Base-by-base conservation (phyloP, 2,797 vertebrate species). In the Mustela erminea region DNA sequence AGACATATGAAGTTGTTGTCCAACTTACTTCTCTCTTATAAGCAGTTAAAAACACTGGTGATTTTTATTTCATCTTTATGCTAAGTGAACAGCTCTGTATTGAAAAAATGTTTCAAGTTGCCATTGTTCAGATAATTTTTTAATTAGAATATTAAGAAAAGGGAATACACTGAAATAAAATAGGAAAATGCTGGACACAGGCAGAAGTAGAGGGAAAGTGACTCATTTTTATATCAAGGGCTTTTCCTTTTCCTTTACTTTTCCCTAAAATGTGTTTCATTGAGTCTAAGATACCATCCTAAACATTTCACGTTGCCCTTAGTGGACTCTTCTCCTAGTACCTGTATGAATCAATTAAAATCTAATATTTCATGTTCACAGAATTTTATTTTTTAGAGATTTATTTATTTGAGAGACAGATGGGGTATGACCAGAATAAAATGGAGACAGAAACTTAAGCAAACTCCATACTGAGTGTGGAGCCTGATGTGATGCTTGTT, bases 341-440 rank as follows among this genome's bases (percentile, higher is more conserved):
- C 54, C 90, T 90, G 13, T 29, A 66, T 70, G 64, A 85, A 41
- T 64, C 12, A 38, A 8, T 86, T 96, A 38, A 54, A 94, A 93
- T 60, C 1, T 70, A 9, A 29, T 15, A 52, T 49, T 88, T 90
- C 13, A 14, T 14, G 14, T 43, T 89, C 54, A 74, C 60, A 84
- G n/a, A 83, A 46, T 29, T 68, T 68, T 68, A 8, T 68, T 68
- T 68, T 68, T 38, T 68, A 35, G 20, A 21, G n/a, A 68, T 68
- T 35, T 68, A 68, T 68, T 68, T 68, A 35, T 35, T 21, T 35
- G 66, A 21, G n/a, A 68, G n/a, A 35, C 3, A 35, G n/a, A 3
- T 18, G 32, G n/a, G n/a, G 32, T 8, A 68, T 20, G 66, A 5
- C 9, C 66, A 68, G 66, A 68, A 10, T 4, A 20, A 68, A 35